Conservation (phyloP, 2,888 invertebrate genomes). For the Imbricaverruca yamaguchii region DNA sequence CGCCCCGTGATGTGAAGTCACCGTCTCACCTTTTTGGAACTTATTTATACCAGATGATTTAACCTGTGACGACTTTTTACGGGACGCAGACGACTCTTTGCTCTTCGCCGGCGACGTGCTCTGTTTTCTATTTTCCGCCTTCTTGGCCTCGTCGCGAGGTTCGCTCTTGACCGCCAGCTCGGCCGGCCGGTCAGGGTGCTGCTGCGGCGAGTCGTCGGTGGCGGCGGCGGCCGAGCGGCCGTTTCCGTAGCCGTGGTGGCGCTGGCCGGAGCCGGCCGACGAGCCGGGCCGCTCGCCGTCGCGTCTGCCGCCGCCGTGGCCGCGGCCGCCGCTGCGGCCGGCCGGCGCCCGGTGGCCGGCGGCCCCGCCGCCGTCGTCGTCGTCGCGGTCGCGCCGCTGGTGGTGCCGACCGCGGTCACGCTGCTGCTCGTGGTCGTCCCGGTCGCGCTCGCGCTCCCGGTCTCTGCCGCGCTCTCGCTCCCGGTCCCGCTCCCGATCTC, state of each 20-base stretch:
- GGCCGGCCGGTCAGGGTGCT: no score
- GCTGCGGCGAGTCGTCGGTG: no score
- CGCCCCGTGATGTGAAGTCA: no score
- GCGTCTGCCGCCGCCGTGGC: not conserved
- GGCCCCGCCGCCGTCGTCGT: not conserved
- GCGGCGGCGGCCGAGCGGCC: not conserved
- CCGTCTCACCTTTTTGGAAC: no score
- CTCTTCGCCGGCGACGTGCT: not conserved
- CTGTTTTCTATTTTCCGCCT: not conserved
- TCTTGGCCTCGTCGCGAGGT: not conserved
- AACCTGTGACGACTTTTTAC: not conserved
- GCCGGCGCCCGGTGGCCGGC: not conserved
- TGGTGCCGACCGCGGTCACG: slow-evolving; percentile 1
- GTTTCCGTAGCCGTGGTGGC: not conserved
- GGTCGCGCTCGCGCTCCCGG: not conserved
- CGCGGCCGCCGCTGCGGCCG: not conserved
- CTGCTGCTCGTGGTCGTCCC: slow-evolving; percentile 13
- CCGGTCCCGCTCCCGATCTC: not conserved
- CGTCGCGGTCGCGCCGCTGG: slow-evolving; percentile 15
- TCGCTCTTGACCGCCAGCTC: not conserved
- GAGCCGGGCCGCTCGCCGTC: not conserved
- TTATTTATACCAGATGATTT: no score
- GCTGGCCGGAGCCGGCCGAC: not conserved
- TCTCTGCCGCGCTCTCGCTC: not conserved
- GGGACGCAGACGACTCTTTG: not conserved